Evolutionary conservation across 2,113 vertebrate species (phyloP).

Genomic region (Melanostigma gelatinosum): DNA sequence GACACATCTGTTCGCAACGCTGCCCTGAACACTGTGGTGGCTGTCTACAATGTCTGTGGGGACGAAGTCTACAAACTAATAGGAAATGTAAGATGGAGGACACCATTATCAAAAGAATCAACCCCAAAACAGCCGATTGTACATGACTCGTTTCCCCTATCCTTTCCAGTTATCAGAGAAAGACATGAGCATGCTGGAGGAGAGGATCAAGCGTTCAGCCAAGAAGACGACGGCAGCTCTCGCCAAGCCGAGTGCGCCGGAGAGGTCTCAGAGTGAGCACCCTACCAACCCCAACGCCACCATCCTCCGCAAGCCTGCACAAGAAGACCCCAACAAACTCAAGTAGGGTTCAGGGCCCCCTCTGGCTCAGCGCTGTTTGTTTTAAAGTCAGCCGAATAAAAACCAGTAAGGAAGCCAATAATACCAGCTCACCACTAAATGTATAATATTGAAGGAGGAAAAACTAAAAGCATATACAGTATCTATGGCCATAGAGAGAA

Average conservation of each 20-base stretch:
- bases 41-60: constrained; percentile 94
- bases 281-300: constrained; percentile 84
- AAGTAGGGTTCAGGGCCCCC: constrained; percentile 85
- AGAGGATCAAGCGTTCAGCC: constrained; percentile 95
- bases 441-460: no score
- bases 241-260: constrained; percentile 81
- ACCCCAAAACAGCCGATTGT: neutral
- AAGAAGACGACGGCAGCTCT: constrained; percentile 88
- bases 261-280: constrained; percentile 86
- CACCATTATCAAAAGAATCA: neutral
- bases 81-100: constrained; percentile 89
- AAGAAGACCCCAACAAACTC: constrained; percentile 96
- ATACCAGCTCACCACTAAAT: neutral
- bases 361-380: neutral
- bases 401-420: neutral
- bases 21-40: constrained; percentile 95
- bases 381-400: neutral
- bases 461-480: no score
- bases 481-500: no score
- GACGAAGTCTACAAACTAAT: constrained; percentile 99
- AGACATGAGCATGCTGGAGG: constrained; percentile 99
- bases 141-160: neutral
- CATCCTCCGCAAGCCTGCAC: constrained; percentile 88
- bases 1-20: constrained; percentile 97
- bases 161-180: constrained; percentile 93